Evolutionary conservation across 1,140 invertebrate genomes (phyloP).

Genomic region (Ephestia elutella): DNA sequence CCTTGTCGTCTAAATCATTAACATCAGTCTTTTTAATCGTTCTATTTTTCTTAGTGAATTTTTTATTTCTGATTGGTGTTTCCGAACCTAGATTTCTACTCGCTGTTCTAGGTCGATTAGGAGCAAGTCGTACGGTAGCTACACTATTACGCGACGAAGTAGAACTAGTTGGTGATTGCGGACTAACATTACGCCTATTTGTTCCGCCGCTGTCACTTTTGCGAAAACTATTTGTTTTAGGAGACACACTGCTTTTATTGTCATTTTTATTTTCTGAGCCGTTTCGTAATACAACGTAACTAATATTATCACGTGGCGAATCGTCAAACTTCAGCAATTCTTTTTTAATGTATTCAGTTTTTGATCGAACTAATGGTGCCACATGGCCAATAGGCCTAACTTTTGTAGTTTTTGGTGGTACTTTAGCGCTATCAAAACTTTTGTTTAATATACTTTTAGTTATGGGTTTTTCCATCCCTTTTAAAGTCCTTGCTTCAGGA

Average conservation of each 20-base stretch:
- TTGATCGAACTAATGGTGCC: conserved; percentile 9
- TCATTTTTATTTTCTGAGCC: conserved; percentile 37
- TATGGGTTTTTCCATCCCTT: conserved; percentile 12
- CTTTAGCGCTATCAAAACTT: conserved; percentile 15
- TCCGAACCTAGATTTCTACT: conserved; percentile 17
- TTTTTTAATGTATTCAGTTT: conserved; percentile 23
- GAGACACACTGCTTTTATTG: conserved; percentile 13
- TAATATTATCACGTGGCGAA: conserved; percentile 25
- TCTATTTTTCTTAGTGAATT: conserved; percentile 28
- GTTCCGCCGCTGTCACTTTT: conserved; percentile 15
- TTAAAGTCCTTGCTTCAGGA: conserved; percentile 35
- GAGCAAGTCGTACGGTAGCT: conserved; percentile 36
- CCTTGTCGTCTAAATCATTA: conserved; percentile 38
- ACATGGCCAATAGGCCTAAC: conserved; percentile 6
- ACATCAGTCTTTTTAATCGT: conserved; percentile 21
- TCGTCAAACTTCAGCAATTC: conserved; percentile 30
- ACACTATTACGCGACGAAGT: conserved; percentile 52
- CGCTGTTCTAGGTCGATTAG: conserved; percentile 20
- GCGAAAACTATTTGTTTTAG: conserved; percentile 16
- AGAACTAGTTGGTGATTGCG: conserved; percentile 49
- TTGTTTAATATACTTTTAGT: conserved; percentile 14
- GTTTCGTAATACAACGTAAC: conserved; percentile 50
- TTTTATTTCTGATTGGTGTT: conserved; percentile 22
- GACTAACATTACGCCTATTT: conserved; percentile 27
- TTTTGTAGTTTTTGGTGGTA: conserved; percentile 11